Evolutionary conservation across 2,888 invertebrate genomes (phyloP).

Genomic region (Dysmachus trigonus): DNA sequence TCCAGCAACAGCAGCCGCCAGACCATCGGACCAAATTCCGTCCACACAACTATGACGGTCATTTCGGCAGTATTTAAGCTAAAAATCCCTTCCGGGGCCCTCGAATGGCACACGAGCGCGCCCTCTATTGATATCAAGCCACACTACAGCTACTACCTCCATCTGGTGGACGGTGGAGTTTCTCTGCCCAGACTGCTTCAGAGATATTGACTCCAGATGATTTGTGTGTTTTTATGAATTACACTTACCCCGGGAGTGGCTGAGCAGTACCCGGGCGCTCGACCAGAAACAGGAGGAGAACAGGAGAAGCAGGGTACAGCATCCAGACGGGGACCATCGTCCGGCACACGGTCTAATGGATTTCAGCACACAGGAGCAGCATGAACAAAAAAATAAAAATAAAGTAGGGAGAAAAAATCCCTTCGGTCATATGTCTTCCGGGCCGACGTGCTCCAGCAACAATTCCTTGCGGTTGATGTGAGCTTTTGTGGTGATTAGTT

Average conservation of each 20-base stretch:
- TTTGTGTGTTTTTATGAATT: slow-evolving; percentile 46
- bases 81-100: slow-evolving; percentile 1
- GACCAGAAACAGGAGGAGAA: neutral
- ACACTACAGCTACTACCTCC: neutral
- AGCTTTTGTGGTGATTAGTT: slow-evolving; percentile 45
- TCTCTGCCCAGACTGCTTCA: neutral
- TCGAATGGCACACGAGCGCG: neutral
- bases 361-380: slow-evolving; percentile 19
- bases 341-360: slow-evolving; percentile 42
- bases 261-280: neutral
- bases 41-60: slow-evolving; percentile 18
- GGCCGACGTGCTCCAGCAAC: slow-evolving; percentile 29
- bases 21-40: neutral
- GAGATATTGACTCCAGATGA: slow-evolving; percentile 44
- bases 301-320: neutral
- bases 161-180: neutral
- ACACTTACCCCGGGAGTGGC: slow-evolving; percentile 30
- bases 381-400: neutral
- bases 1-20: neutral
- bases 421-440: slow-evolving; percentile 43
- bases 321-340: slow-evolving; percentile 1
- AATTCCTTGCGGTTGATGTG: slow-evolving; percentile 37
- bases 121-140: neutral
- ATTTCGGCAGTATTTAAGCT: slow-evolving; percentile 38
- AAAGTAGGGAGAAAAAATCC: neutral